A percentile compares a stretch with the other conserved stretches of the same genome.
Evolutionary conservation across 2,888 invertebrate species (phyloP).

Genomic region (Drosophila anomelani): DNA sequence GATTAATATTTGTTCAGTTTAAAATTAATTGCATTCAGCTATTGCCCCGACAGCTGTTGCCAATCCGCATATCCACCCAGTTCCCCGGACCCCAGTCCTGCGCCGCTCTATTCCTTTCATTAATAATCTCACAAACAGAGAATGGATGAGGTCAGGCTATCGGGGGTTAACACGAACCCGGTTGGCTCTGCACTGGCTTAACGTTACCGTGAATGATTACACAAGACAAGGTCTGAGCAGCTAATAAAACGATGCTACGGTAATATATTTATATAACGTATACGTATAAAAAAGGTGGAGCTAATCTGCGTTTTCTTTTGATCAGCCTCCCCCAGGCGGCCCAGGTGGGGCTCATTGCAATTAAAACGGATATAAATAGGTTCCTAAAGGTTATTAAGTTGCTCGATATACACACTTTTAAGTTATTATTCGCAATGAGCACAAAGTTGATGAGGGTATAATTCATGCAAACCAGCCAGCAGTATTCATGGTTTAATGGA

Average conservation of each 20-base stretch:
- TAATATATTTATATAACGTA: constrained; percentile 26
- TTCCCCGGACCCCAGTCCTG: neutral
- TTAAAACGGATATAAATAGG: constrained; percentile 28
- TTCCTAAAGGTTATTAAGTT: constrained; percentile 8
- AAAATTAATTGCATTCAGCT: constrained; percentile 69
- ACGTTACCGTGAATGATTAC: constrained; percentile 34
- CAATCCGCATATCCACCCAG: constrained; percentile 37
- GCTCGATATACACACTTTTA: neutral
- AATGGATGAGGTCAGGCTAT: constrained; percentile 24
- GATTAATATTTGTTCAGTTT: constrained; percentile 73
- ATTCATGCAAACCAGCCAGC: neutral
- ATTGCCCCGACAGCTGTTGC: constrained; percentile 48
- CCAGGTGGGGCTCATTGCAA: constrained; percentile 17
- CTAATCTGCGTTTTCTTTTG: constrained; percentile 28
- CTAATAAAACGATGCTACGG: constrained; percentile 30
- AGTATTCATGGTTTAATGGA: neutral
- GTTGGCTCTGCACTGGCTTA: constrained; percentile 13
- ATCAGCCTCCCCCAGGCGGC: neutral
- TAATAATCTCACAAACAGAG: constrained; percentile 18
- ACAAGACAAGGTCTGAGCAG: constrained; percentile 9
- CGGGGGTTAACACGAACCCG: constrained; percentile 12
- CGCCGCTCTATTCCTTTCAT: constrained; percentile 12
- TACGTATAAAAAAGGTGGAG: constrained; percentile 18
- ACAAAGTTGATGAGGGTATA: neutral
- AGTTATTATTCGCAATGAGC: constrained; percentile 2